Base-by-base conservation (phyloP, 1,140 invertebrate species). In the Stegodyphus mimosarum region DNA sequence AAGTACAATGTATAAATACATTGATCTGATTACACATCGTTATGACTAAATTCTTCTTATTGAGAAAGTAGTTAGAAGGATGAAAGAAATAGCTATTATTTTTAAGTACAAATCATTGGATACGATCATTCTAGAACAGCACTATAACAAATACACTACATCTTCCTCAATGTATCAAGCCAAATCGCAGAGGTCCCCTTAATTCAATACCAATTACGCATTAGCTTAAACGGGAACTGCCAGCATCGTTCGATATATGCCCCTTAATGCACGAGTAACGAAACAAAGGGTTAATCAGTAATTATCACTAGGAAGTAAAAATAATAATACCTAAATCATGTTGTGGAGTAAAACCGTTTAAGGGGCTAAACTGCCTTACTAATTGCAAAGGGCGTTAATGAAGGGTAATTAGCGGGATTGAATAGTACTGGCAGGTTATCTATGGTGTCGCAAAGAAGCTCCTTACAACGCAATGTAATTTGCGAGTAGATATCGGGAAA, bases 331-430 rank as follows among this genome's bases (percentile, higher is more conserved):
- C 49, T 77, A 66, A 77, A 66, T 75, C 52, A 75, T 77, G 63
- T 60, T 77, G 50, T 49, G 53, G 48, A 64, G 52, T 77, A 77
- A 77, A 77, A 77, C 48, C 15, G 7, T 52, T 49, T 51, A 10
- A 13, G 52, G 33, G 15, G 48, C 75, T 18, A 48, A n/a, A 10
- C 75, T 66, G 11, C n/a, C 6, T 63, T 67, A 11, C 52, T 79
- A 49, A 79, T 79, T 79, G 66, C 77, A 70, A 51, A 48, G 63
- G 75, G 60, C 48, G 75, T 67, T 77, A 77, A 77, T 77, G 75
- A 77, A 79, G 77, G 77, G 77, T 79, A 79, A 79, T 79, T 79
- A 79, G 77, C 51, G 51, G 70, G 77, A 79, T 79, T 53, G 66
- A 18, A 70, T 79, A n/a, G 1, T 67, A 7, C n/a, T 9, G 6